Evolutionary conservation across 2,888 invertebrate species (phyloP).

Genomic region (Apamea sordens): DNA sequence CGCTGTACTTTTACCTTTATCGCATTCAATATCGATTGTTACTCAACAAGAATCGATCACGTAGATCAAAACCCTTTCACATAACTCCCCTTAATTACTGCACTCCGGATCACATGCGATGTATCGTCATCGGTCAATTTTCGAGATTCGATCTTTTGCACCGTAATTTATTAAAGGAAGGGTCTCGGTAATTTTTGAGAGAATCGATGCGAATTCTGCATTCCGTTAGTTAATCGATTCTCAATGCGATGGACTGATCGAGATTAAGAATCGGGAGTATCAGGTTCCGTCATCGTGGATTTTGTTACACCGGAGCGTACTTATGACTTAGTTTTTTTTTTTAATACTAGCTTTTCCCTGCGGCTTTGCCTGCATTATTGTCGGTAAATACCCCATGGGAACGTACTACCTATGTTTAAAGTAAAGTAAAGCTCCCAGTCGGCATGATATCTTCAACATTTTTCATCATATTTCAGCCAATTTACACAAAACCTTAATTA

Average conservation of each 20-base stretch:
- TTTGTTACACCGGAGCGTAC: slow-evolving; percentile 66
- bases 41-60: slow-evolving; percentile 52
- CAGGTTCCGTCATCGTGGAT: slow-evolving; percentile 66
- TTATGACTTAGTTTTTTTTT: background rate
- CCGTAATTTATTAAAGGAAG: slow-evolving; percentile 70
- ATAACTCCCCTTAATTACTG: slow-evolving; percentile 58
- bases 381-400: background rate
- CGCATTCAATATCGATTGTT: slow-evolving; percentile 20
- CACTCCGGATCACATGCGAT: slow-evolving; percentile 49
- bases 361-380: background rate
- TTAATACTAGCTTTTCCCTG: background rate
- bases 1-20: slow-evolving; percentile 5
- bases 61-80: slow-evolving; percentile 36
- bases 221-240: slow-evolving; percentile 77
- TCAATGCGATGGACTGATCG: slow-evolving; percentile 74
- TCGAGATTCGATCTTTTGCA: slow-evolving; percentile 67
- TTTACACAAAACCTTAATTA: too few species aligned
- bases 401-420: background rate
- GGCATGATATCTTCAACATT: background rate
- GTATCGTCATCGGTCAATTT: slow-evolving; percentile 64
- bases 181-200: slow-evolving; percentile 65
- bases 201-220: slow-evolving; percentile 73
- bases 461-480: background rate
- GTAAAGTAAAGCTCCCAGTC: background rate
- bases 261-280: slow-evolving; percentile 76